Percentiles rank a stretch among this genome's conserved stretches.
Conservation (phyloP, 2,797 vertebrate species). For the Argyrosomus regius region DNA sequence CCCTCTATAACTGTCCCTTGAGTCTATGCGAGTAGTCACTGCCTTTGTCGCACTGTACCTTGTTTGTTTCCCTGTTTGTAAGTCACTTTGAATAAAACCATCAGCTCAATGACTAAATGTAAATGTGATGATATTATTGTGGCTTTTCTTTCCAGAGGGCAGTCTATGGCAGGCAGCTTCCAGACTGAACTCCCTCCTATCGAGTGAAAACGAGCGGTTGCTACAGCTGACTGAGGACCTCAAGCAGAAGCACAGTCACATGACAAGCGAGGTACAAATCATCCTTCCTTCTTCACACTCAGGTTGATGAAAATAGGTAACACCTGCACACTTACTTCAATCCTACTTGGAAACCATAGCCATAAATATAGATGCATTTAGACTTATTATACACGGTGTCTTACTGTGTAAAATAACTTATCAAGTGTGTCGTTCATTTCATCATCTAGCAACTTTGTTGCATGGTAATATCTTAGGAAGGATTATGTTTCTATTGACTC, state of each 20-base stretch:
- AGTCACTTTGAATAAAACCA: too few species aligned
- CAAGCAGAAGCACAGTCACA: slow-evolving; percentile 93
- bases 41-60: too few species aligned
- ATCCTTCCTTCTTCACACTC: background rate
- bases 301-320: too few species aligned
- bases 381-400: background rate
- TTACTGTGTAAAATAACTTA: background rate
- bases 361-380: too few species aligned
- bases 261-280: slow-evolving; percentile 93
- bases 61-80: too few species aligned
- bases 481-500: background rate
- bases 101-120: too few species aligned
- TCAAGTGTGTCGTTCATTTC: background rate
- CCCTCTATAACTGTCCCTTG: too few species aligned
- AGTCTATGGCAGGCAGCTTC: slow-evolving; percentile 75
- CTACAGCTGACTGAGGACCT: slow-evolving; percentile 92
- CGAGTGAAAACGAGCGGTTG: slow-evolving; percentile 90
- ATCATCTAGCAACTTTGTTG: background rate
- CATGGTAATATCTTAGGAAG: slow-evolving; percentile 2
- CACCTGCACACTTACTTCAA: too few species aligned
- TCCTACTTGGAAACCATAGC: too few species aligned
- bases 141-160: slow-evolving; percentile 71
- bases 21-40: too few species aligned
- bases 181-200: slow-evolving; percentile 88
- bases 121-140: background rate